phyloP scores from a whole-genome alignment of 1,140 invertebrate genomes.

The Drosophila baimaii region DNA sequence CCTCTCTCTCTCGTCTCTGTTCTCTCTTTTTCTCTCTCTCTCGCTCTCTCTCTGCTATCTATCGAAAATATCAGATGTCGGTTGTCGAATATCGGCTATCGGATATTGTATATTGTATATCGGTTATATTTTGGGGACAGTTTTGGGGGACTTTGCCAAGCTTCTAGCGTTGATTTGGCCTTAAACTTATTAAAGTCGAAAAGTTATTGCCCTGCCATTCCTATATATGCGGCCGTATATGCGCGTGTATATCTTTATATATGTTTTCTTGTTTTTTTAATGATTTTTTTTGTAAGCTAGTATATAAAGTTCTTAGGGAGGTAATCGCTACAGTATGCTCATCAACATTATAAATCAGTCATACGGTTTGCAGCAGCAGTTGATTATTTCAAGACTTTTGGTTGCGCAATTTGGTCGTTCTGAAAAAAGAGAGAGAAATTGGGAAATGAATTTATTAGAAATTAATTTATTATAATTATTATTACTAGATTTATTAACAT shows the following conservation, averaged over 20 bases:
- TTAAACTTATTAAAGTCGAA: constrained; percentile 11
- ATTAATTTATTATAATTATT: neutral
- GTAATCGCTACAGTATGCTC: constrained; percentile 53
- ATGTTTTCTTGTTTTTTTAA: constrained; percentile 2
- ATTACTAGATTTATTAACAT: neutral
- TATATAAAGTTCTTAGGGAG: constrained; percentile 60
- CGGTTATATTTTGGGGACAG: constrained; percentile 1
- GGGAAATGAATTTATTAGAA: neutral
- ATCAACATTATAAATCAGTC: constrained; percentile 74
- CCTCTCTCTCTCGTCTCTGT: constrained; percentile 69
- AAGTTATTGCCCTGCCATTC: constrained; percentile 41
- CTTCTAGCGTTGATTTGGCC: constrained; percentile 30
- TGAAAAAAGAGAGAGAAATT: constrained; percentile 30
- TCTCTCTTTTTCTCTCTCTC: neutral
- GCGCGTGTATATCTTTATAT: constrained; percentile 14
- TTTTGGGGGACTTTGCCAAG: neutral
- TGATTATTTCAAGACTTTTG: constrained; percentile 67
- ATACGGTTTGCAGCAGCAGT: constrained; percentile 77
- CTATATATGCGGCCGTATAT: constrained; percentile 20
- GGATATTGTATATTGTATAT: neutral
- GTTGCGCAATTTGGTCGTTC: constrained; percentile 74
- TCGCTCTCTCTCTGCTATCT: constrained; percentile 43
- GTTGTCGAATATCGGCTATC: neutral
- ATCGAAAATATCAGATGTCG: constrained; percentile 5
- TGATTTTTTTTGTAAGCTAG: constrained; percentile 32